Evolutionary conservation across 2,888 invertebrate species (phyloP), one percentile per base, ranked within the genome.

Genomic region (Rhamphomyia laevipes): DNA sequence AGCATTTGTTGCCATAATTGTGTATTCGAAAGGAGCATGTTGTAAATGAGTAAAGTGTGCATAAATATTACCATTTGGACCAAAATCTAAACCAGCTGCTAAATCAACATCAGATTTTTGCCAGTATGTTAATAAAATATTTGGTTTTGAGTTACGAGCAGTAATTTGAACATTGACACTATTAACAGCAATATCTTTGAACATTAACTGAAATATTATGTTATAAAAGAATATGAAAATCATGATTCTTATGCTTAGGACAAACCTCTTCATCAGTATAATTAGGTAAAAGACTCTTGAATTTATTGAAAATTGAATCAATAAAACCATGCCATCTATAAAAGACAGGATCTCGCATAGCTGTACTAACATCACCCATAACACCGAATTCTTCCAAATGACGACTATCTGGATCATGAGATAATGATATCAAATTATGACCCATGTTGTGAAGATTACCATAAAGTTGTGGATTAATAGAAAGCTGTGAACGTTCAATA

Each of bases 321-420:
- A 89, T 75, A 64, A 78, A 86, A 1, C 81, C 80, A 61, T 90
- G 90, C 85, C 84, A 88, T 61, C 87, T 80, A 72, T 86, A 90
- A 74, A 90, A 90, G 53, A 86, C 73, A 0, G 90, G 89, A 67
- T 90, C 90, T 44, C 89, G 76, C 86, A 90, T 87, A 1, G 88
- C 86, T 0, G 87, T 87, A 0, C 86, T 80, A 4, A 84, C 80
- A 60, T 88, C 88, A 1, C 84, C 87, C 74, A 90, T 86, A 1
- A 86, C 81, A 27, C 83, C 77, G 58, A 83, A 82, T 2, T 77
- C 75, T 74, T 90, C 89, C 82, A 86, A 61, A 40, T 63, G 64
- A 0, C 69, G 59, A 13, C 78, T 76, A 61, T 88, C 88, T 0
- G 89, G 89, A 67, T 91, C 90, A 62, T 90, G 89, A 7, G 80